phyloP scores from a whole-genome alignment of 2,888 invertebrate species.

The Blomia tropicalis region DNA sequence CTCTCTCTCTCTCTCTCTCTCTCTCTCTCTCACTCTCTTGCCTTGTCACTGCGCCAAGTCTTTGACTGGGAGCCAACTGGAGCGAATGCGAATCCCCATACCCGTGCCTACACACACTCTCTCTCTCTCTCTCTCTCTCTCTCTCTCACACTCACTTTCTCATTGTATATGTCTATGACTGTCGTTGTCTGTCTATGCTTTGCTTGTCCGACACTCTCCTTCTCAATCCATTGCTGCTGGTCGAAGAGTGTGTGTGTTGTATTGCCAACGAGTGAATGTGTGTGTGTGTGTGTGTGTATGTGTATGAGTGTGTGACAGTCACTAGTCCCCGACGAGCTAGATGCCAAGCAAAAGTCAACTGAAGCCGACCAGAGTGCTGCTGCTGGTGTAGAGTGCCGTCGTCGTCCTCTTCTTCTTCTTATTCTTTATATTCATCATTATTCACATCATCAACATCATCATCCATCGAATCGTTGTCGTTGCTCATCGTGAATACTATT shows the following conservation, averaged over 20 bases:
- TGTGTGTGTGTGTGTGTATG: background rate
- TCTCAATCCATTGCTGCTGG: too few species aligned
- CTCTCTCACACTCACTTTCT: background rate
- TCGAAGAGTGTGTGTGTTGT: too few species aligned
- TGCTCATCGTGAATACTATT: too few species aligned
- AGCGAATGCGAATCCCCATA: background rate
- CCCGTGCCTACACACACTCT: too few species aligned
- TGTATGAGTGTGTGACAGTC: background rate
- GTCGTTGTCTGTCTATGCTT: too few species aligned
- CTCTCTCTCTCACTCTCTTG: background rate
- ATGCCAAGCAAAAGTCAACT: background rate
- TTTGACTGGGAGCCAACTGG: background rate
- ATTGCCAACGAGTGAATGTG: background rate
- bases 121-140: too few species aligned
- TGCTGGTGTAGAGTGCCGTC: background rate
- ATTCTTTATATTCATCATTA: too few species aligned
- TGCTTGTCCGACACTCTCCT: background rate
- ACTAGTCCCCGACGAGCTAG: background rate
- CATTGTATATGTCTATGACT: too few species aligned
- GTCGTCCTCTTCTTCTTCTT: too few species aligned
- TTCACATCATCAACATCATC: too few species aligned
- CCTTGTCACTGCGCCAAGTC: background rate
- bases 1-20: too few species aligned
- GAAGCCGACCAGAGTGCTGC: background rate
- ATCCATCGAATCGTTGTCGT: too few species aligned